Base-by-base conservation (phyloP, 2,113 vertebrate species). In the Megaceryle maxima region DNA sequence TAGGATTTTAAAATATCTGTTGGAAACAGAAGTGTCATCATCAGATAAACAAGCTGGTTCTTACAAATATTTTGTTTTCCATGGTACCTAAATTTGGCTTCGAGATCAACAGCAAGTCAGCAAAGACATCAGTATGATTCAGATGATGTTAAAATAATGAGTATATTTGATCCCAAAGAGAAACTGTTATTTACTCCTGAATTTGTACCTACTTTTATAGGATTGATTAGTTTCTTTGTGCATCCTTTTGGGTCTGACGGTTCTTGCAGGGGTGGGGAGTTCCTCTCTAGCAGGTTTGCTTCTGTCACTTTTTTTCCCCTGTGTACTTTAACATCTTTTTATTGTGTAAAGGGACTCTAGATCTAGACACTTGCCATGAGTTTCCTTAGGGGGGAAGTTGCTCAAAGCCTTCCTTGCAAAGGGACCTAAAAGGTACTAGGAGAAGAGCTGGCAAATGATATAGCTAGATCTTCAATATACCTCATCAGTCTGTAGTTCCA, bases 41-140 rank as follows among this genome's bases (percentile, higher is more conserved):
- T 88, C 31, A 69, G 33, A 67, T 81, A 48, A 78, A 10, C 9
- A 24, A 44, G 43, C 22, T 88, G 73, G 68, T 5, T 81, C 51
- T 60, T 37, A 39, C 3, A 91, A 70, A 29, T 51, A 50, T 35
- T 72, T 64, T 63, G 1, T 69, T 88, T 80, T 64, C 55, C 6
- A 5, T 53, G 31, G 17, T 67, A 77, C 5, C 21, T 92, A 57
- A 63, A 77, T 70, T 73, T 75, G 18, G 3, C 39, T 82, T 87
- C 29, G 62, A 70, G 16, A 39, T 57, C 16, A 82, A n/a, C 13
- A 69, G 16, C 35, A 91, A 81, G 16, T 92, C 44, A 31, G 3
- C 0, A 0, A 57, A 8, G 46, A 3, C 26, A 41, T 83, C 5
- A 3, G 5, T 26, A 0, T 39, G n/a, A 26, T 55, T 67, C 63